Evolutionary conservation across 1,140 invertebrate genomes (phyloP), one percentile per base, ranked within the genome.

Genomic region (Magallana gigas): DNA sequence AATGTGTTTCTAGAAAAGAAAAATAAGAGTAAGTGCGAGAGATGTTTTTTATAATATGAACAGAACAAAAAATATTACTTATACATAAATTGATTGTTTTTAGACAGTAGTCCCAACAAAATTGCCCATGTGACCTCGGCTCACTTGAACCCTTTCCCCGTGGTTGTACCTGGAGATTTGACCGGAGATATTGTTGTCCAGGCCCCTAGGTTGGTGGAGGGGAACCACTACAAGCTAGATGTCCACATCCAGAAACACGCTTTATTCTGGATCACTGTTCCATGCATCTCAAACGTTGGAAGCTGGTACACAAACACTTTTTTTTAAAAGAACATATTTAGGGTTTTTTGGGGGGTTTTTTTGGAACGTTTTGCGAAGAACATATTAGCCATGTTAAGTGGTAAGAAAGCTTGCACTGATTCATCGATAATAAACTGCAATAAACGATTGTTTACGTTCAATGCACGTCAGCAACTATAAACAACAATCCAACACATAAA

Each of bases 271-370:
- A 64, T 87, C 23, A 29, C 76, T 48, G 36, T 87, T 36, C 85
- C 85, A 14, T 87, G 85, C 56, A n/a, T 87, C 76, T 87, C 85
- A 29, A 48, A 62, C 12, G 85, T 87, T 48, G 85, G 85, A 4
- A 87, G 85, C 59, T 87, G 85, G 85, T 87, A 64, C 57, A 59
- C 60, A 48, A 48, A 48, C 0, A 48, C 36, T 48, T 4, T 0
- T 2, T 48, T 48, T 48, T 4, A 48, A 48, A 1, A 36, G 4
- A 48, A 48, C 36, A 4, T 2, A 48, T 48, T 48, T 4, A 48
- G 36, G 0, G 1, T 48, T 48, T 48, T 48, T 48, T 48, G 0
- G 0, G 0, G 0, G 0, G 0, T 48, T 36, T 36, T 36, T 5
- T 36, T 36, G 23, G 23, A 48, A 48, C 2, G 36, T 48, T 48